A percentile compares a stretch with the other conserved stretches of the same genome.
phyloP scores from a whole-genome alignment of 2,113 vertebrate species.

The Rallus limicola region DNA sequence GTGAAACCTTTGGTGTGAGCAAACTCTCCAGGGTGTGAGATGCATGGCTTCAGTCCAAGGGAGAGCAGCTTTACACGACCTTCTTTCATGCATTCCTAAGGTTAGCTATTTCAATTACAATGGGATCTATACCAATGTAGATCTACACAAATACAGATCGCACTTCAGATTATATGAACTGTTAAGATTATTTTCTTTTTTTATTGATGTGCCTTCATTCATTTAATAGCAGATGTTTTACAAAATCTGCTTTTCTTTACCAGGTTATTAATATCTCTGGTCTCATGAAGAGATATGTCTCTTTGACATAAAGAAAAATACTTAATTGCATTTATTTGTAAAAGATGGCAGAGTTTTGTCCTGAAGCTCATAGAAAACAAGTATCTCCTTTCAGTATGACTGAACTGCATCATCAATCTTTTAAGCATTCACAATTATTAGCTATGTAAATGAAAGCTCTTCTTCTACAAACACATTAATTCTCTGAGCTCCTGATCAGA shows the following conservation, averaged over 20 bases:
- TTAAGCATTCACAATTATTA: neutral
- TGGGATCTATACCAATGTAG: neutral
- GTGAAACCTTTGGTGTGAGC: neutral
- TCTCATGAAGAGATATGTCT: neutral
- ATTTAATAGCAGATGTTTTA: neutral
- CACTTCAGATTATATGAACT: neutral
- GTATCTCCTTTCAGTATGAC: neutral
- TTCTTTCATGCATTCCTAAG: neutral
- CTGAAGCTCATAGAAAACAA: neutral
- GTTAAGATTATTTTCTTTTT: neutral
- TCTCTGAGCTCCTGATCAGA: neutral
- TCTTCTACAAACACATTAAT: neutral
- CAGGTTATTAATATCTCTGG: neutral
- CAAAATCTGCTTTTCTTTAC: neutral
- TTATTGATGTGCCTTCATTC: neutral
- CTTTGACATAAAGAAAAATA: neutral
- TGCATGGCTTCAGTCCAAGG: neutral
- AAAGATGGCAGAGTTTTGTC: neutral
- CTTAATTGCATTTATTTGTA: neutral
- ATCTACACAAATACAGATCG: neutral
- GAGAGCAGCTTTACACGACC: neutral
- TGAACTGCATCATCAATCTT: neutral
- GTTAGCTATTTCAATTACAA: neutral
- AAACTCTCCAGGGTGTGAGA: neutral
- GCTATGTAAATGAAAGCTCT: neutral